Percentiles rank a stretch among this genome's conserved stretches.
Conservation (phyloP, 2,888 invertebrate genomes). For the Chydorus sphaericus region DNA sequence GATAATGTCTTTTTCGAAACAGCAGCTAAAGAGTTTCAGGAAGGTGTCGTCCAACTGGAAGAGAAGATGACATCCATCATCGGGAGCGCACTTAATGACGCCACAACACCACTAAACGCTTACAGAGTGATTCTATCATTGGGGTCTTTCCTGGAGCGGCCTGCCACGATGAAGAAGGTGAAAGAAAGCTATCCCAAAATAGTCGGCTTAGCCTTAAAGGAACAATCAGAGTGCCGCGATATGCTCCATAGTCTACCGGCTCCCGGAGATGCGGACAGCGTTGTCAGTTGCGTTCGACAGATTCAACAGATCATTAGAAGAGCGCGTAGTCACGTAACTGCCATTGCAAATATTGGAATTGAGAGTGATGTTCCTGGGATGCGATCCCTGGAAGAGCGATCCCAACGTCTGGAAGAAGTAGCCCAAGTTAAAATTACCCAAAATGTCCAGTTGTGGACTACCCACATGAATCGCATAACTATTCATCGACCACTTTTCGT, state of each 20-base stretch:
- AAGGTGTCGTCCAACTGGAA: slow-evolving; percentile 72
- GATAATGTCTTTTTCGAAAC: slow-evolving; percentile 68
- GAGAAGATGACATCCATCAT: slow-evolving; percentile 76
- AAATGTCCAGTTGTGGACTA: neutral
- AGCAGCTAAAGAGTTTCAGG: slow-evolving; percentile 70
- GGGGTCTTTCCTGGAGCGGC: slow-evolving; percentile 71
- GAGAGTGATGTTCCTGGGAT: neutral
- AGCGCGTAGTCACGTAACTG: neutral
- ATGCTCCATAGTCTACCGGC: neutral
- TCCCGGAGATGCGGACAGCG: neutral
- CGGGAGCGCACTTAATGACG: slow-evolving; percentile 86
- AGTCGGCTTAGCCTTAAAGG: slow-evolving; percentile 43
- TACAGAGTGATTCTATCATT: slow-evolving; percentile 86
- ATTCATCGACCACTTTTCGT: neutral
- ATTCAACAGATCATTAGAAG: neutral
- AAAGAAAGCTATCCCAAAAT: slow-evolving; percentile 70
- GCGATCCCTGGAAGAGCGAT: neutral
- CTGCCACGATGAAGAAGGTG: slow-evolving; percentile 74
- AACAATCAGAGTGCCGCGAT: slow-evolving; percentile 23
- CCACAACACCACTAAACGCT: slow-evolving; percentile 72
- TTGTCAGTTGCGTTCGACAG: neutral
- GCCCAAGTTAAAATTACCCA: neutral
- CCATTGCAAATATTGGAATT: neutral
- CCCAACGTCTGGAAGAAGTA: neutral
- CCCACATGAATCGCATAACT: neutral